Conservation (phyloP, 2,888 invertebrate species). For the Hemaris fuciformis region DNA sequence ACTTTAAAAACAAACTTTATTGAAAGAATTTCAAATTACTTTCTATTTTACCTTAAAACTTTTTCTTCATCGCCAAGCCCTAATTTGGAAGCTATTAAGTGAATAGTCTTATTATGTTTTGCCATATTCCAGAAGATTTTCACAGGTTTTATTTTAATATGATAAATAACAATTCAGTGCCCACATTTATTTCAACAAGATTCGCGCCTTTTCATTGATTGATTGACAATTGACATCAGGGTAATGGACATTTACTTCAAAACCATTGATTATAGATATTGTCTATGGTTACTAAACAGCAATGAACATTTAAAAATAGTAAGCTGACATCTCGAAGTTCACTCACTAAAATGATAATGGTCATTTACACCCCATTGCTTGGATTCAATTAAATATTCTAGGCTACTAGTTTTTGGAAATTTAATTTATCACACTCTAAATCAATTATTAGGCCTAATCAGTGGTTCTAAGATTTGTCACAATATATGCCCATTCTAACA, state of each 20-base stretch:
- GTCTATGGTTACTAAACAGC: not conserved
- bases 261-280: not conserved
- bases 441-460: too few relatives aligned
- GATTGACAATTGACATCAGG: not conserved
- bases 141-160: not conserved
- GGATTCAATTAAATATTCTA: too few relatives aligned
- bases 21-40: not conserved
- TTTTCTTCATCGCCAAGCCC: constrained; percentile 63
- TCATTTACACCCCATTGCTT: too few relatives aligned
- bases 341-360: too few relatives aligned
- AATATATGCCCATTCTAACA: too few relatives aligned
- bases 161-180: not conserved
- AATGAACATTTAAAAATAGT: not conserved
- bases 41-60: constrained; percentile 53
- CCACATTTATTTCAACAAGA: not conserved
- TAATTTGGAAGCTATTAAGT: constrained; percentile 62
- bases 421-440: too few relatives aligned
- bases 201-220: not conserved
- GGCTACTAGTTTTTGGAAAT: too few relatives aligned
- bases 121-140: constrained; percentile 43
- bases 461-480: too few relatives aligned
- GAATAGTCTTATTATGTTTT: constrained; percentile 54
- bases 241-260: too few relatives aligned
- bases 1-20: not conserved
- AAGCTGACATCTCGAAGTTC: not conserved